A percentile compares a stretch with the other conserved stretches of the same genome.
These are phyloP conservation scores for Phalloptychus januarius DNA, from an alignment of 2,797 vertebrate genomes.

Conservation along the genomic window DNA sequence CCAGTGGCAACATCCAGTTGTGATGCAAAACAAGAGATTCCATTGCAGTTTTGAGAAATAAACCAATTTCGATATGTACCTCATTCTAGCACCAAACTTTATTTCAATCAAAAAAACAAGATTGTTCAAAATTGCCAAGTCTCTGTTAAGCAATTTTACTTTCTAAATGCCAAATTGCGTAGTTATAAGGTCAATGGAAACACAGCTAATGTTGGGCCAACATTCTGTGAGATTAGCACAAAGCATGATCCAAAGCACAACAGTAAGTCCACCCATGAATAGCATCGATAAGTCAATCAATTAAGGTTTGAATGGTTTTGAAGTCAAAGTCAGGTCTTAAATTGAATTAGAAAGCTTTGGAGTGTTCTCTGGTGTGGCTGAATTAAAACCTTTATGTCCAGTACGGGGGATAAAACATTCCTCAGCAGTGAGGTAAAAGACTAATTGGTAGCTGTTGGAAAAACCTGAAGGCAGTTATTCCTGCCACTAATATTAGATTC, in stretches of 20 bases:
- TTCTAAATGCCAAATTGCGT: too few species aligned
- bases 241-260: neutral
- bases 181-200: too few species aligned
- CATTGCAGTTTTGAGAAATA: too few species aligned
- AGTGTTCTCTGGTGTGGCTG: neutral
- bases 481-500: neutral
- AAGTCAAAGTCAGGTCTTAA: neutral
- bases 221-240: neutral
- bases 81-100: too few species aligned
- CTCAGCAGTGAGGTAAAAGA: neutral
- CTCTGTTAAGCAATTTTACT: too few species aligned
- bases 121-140: too few species aligned
- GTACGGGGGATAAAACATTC: neutral
- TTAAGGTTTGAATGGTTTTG: neutral
- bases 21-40: too few species aligned
- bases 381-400: neutral
- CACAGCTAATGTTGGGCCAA: too few species aligned
- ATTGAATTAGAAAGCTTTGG: neutral
- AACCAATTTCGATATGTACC: too few species aligned
- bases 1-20: too few species aligned
- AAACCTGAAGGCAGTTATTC: neutral
- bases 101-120: too few species aligned
- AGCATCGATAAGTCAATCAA: neutral
- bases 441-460: neutral
- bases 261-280: neutral